phyloP scores from a whole-genome alignment of 2,797 vertebrate genomes.

The Pseudochaenichthys georgianus region DNA sequence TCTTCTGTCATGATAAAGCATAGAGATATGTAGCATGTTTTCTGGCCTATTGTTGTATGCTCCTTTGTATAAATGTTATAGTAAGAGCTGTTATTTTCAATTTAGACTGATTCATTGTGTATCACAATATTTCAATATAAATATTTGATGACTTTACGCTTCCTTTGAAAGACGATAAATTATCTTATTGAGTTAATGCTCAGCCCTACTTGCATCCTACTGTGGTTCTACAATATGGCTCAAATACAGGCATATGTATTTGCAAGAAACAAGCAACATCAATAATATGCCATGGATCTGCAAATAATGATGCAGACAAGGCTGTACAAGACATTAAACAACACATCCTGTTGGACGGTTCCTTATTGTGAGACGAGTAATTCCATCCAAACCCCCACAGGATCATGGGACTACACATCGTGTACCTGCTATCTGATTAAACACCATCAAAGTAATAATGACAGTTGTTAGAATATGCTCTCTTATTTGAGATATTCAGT shows the following conservation, averaged over 20 bases:
- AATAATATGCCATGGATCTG: background rate
- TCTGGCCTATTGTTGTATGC: no score
- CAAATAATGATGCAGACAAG: slow-evolving; percentile 1
- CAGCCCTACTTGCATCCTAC: background rate
- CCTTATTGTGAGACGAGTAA: background rate
- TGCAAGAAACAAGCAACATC: background rate
- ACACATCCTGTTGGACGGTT: background rate
- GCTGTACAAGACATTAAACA: background rate
- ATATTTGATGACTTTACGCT: no score
- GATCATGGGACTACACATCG: background rate
- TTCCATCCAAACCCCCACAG: background rate
- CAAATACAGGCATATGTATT: background rate
- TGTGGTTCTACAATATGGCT: background rate
- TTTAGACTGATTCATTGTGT: no score
- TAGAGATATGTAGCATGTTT: no score
- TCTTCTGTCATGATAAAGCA: no score
- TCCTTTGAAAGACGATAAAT: no score
- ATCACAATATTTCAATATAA: no score
- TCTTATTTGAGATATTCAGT: background rate
- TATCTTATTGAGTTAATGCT: no score
- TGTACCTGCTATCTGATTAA: background rate
- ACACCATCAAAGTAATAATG: background rate
- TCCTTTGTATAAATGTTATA: no score
- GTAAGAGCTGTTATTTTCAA: no score
- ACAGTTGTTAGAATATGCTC: background rate